Base-by-base conservation (phyloP, 2,888 invertebrate species). In the Tachina grossa region DNA sequence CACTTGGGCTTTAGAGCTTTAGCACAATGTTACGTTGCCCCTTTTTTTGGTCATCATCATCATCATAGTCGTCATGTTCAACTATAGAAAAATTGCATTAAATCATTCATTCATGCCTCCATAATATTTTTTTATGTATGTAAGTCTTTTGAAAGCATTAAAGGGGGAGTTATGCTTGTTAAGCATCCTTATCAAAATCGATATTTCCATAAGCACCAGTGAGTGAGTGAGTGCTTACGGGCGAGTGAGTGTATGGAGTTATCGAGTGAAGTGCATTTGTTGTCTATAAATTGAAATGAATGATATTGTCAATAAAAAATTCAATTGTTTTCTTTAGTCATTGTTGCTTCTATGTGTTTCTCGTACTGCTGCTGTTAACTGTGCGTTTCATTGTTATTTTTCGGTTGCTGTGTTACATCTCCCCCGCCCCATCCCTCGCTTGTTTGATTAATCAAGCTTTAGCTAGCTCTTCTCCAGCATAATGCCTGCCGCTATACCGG, bases 401-500 rank as follows among this genome's bases (percentile, higher is more conserved):
- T 69, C 49, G 14, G 68, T 57, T 81, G 31, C 68, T 53, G 41
- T 61, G 45, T 19, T 51, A 9, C 53, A 43, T 47, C 16, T 39
- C 19, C n/a, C 49, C n/a, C 14, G 68, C 53, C 3, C 31, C 47
- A 16, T 11, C 9, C n/a, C n/a, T 31, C 31, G 0, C 31, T 31
- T 31, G 31, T 43, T 39, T 59, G 9, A 31, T 65, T 16, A 51
- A 63, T 61, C 14, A 45, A 66, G 66, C 45, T 65, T 43, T 8
- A 31, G 19, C 49, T 75, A 41, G 63, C 19, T 41, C 45, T 65
- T 51, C 74, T 81, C 39, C 51, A 55, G 43, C 61, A 51, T 53
- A 43, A 59, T 74, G 80, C 66, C 57, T 72, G 41, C 47, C 47
- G 41, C 47, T 43, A 82, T 85, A 85, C 85, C 85, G 85, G 85